These are phyloP conservation scores for Pectinophora gossypiella DNA, from an alignment of 1,140 invertebrate genomes.

Conservation along the genomic window DNA sequence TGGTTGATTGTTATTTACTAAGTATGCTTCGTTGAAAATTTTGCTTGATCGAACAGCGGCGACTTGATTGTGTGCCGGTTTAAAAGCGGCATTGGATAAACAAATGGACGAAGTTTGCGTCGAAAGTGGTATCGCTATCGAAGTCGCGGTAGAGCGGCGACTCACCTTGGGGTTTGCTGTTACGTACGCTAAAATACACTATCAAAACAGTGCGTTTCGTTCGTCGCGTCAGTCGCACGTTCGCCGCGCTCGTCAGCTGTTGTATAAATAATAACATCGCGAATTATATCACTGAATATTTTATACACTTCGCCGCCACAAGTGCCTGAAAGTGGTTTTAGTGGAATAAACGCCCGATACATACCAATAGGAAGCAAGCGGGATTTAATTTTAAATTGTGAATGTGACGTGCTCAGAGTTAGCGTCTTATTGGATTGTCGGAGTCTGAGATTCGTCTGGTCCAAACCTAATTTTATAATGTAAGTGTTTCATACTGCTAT, in stretches of 20 bases:
- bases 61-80: not conserved
- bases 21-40: not conserved
- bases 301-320: not conserved
- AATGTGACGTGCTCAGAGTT: conserved; percentile 21
- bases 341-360: not conserved
- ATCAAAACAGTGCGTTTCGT: conserved; percentile 62
- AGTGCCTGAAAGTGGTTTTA: conserved; percentile 13
- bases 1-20: not conserved
- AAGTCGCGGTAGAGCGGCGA: conserved; percentile 38
- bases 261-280: conserved; percentile 12
- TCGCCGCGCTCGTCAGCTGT: not conserved
- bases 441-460: conserved; percentile 31
- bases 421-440: conserved; percentile 16
- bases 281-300: conserved; percentile 1
- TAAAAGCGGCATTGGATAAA: conserved; percentile 23
- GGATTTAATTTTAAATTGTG: conserved; percentile 25
- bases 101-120: conserved; percentile 17
- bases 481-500: too few relatives aligned
- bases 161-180: conserved; percentile 54
- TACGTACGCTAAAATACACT: conserved; percentile 61
- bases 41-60: not conserved
- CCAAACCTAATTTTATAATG: conserved; percentile 24
- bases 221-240: conserved; percentile 34
- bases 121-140: conserved; percentile 29
- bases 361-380: not conserved